A percentile compares a stretch with the other conserved stretches of the same genome.
Evolutionary conservation across 2,888 invertebrate species (phyloP).

Genomic region (Apoda limacodes): DNA sequence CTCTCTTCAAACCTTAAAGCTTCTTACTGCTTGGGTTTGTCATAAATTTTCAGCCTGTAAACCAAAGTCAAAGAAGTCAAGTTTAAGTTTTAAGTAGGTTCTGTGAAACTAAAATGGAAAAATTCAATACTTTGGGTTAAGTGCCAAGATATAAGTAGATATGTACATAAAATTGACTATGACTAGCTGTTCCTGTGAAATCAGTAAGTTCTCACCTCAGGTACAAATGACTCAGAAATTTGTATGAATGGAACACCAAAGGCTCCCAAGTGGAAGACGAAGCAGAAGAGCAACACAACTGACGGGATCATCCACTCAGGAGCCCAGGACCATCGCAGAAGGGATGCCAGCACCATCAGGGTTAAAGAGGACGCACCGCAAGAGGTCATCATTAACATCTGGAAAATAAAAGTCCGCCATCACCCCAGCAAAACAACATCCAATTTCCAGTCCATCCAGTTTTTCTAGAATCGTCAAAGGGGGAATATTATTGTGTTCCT

Average conservation of each 20-base stretch:
- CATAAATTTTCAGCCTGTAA: no score
- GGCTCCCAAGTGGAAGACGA: conserved; percentile 33
- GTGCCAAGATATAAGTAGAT: not conserved
- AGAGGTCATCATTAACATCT: conserved; percentile 30
- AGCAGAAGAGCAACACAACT: conserved; percentile 29
- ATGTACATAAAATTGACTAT: not conserved
- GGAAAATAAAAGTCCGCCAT: conserved; percentile 5
- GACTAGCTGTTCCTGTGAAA: not conserved
- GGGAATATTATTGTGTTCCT: no score
- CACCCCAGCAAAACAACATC: no score
- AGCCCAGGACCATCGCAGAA: conserved; percentile 29
- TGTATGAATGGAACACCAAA: conserved; percentile 31
- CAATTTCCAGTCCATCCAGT: no score
- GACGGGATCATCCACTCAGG: conserved; percentile 35
- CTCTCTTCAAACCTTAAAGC: no score
- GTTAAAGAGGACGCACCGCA: conserved; percentile 20
- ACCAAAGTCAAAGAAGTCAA: no score
- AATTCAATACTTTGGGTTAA: not conserved
- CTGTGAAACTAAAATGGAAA: no score
- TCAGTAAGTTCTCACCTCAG: conserved; percentile 24
- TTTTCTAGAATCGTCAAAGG: no score
- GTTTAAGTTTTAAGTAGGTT: no score
- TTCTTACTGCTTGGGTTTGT: no score
- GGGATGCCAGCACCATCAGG: conserved; percentile 24
- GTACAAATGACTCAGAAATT: conserved; percentile 25